Base-by-base conservation (phyloP, 92 coral and sea anemone species). In the Chrysogorgia sp. region DNA sequence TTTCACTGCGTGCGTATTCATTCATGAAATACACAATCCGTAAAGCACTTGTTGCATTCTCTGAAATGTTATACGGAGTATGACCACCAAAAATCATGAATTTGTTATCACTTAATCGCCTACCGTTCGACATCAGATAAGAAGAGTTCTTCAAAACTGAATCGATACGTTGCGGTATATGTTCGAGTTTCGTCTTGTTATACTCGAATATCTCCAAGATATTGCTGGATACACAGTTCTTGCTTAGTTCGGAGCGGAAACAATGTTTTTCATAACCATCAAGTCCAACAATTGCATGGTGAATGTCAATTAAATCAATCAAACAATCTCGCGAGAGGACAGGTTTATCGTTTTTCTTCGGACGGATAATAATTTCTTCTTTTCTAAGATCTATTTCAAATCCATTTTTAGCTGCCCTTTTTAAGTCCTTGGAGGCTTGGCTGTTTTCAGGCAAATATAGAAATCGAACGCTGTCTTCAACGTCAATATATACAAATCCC, bases 11-110 rank as follows among this genome's bases (percentile, higher is more conserved):
- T 1, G 37, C 30, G 7, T 69, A 56, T 52, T 83, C 71, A 64
- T 32, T 65, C 86, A 89, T 74, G 21, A 75, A 45, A 22, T 69
- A 69, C 7, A 69, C 76, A 12, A 69, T 47, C 55, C 76, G 29
- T 30, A 69, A 41, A 3, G 76, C 76, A 19, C 48, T 69, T 4
- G 60, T 69, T 15, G 76, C 24, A 69, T 24, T 5, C 17, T 45
- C 23, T 24, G 58, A 23, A 69, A 9, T 58, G 55, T 24, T 47
- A n/a, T n/a, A n/a, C 9, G 59, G 26, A 1, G 59, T 26, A 0
- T 10, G 21, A 0, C 48, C 48, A 1, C 60, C 76, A 25, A 69
- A 69, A 0, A 47, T 49, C 13, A n/a, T 15, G 41, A 45, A 26
- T n/a, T 45, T 24, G 23, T 45, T 69, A 37, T 69, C 76, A 24